These are phyloP conservation scores for Cyclopterus lumpus DNA, from an alignment of 2,797 vertebrate species.

Conservation along the genomic window DNA sequence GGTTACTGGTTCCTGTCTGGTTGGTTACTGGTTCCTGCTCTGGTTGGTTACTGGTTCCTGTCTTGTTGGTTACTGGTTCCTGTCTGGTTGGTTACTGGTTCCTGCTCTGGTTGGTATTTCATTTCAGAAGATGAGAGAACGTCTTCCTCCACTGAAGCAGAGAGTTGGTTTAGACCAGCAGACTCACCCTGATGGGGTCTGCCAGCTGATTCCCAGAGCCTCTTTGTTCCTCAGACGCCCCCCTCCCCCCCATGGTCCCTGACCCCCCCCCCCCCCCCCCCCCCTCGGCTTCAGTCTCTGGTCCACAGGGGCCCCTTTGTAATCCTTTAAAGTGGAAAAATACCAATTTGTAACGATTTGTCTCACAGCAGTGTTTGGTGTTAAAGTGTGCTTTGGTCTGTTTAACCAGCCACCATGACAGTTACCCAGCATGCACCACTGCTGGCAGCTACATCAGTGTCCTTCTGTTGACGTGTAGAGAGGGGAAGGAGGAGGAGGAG, in stretches of 20 bases:
- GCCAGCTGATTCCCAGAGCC: conserved; percentile 35
- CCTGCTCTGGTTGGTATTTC: neutral
- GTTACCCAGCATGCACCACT: conserved; percentile 32
- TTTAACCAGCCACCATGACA: conserved; percentile 22
- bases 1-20: too few relatives aligned
- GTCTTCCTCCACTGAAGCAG: neutral
- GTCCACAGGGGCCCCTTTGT: conserved; percentile 70
- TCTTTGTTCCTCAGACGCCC: conserved; percentile 59
- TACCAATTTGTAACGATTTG: conserved; percentile 83
- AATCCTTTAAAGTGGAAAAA: conserved; percentile 81
- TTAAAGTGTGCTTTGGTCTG: conserved; percentile 55
- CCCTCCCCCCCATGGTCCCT: neutral
- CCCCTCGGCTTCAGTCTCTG: neutral
- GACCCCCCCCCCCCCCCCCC: conserved; percentile 25
- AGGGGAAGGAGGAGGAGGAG: too few relatives aligned
- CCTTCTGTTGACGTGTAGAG: neutral
- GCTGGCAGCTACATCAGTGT: neutral
- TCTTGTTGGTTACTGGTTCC: too few relatives aligned
- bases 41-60: too few relatives aligned
- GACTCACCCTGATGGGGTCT: conserved; percentile 1
- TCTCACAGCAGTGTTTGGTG: conserved; percentile 74
- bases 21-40: too few relatives aligned
- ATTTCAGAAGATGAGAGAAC: neutral
- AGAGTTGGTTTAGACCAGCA: conserved; percentile 23
- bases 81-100: neutral